Evolutionary conservation across 2,888 invertebrate genomes (phyloP).

Genomic region (Yponomeuta malinellus): DNA sequence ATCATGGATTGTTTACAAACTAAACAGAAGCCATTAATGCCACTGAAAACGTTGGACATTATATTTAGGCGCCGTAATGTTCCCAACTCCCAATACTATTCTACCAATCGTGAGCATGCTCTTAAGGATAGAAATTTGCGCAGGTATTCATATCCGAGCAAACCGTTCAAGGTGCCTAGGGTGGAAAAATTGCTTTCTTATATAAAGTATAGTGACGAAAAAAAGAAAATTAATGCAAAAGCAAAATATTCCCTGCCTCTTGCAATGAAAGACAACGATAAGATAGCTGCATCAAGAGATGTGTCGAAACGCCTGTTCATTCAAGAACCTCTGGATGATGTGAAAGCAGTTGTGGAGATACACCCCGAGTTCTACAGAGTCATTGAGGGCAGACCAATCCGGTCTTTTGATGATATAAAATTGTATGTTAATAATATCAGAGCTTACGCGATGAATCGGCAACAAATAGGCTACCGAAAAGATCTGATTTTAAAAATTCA

Average conservation of each 20-base stretch:
- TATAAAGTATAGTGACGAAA: conserved; percentile 63
- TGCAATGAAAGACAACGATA: conserved; percentile 57
- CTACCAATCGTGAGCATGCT: conserved; percentile 57
- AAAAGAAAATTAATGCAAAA: conserved; percentile 44
- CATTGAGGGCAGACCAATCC: conserved; percentile 76
- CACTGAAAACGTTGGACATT: conserved; percentile 60
- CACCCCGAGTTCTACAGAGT: conserved; percentile 80
- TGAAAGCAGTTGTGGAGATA: conserved; percentile 77
- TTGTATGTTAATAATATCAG: conserved; percentile 75
- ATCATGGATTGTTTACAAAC: conserved; percentile 49
- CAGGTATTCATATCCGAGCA: conserved; percentile 28
- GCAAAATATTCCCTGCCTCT: conserved; percentile 48
- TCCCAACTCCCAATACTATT: conserved; percentile 65
- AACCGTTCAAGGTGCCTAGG: conserved; percentile 53
- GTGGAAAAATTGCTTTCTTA: conserved; percentile 64
- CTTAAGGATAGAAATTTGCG: conserved; percentile 29
- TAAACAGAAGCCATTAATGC: conserved; percentile 58
- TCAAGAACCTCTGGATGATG: conserved; percentile 70
- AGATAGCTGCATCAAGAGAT: conserved; percentile 63
- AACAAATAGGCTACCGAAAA: conserved; percentile 65
- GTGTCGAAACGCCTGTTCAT: conserved; percentile 75
- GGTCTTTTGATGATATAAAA: conserved; percentile 74
- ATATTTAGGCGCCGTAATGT: conserved; percentile 65
- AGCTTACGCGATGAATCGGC: conserved; percentile 63
- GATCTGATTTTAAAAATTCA: conserved; percentile 60